phyloP scores from a whole-genome alignment of 2,888 invertebrate species.

The Bugulina stolonifera region DNA sequence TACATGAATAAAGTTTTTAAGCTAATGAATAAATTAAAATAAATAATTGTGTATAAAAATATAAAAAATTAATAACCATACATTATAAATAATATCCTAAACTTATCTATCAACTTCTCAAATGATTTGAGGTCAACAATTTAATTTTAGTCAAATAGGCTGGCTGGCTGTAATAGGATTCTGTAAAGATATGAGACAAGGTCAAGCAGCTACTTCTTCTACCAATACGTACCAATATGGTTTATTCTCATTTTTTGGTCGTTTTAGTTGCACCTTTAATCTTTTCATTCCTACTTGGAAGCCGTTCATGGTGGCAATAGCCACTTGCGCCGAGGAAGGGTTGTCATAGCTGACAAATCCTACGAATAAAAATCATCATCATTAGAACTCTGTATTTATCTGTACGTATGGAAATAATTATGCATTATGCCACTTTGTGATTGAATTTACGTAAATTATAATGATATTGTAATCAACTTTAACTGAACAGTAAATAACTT shows the following conservation, averaged over 20 bases:
- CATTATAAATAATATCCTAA: neutral
- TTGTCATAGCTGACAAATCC: constrained; percentile 99
- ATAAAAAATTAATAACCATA: neutral
- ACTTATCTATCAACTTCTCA: neutral
- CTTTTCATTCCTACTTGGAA: constrained; percentile 99
- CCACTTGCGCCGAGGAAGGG: constrained; percentile 92
- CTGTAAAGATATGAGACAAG: too few relatives aligned
- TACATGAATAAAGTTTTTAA: too few relatives aligned
- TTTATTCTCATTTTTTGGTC: constrained; percentile 95
- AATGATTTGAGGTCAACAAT: neutral
- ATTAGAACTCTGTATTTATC: too few relatives aligned
- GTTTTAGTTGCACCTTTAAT: constrained; percentile 97
- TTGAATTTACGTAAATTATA: too few relatives aligned
- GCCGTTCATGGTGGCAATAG: constrained; percentile 99
- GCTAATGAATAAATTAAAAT: too few relatives aligned
- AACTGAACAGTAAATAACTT: too few relatives aligned
- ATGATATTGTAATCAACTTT: too few relatives aligned
- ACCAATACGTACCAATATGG: constrained; percentile 70
- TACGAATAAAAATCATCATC: constrained; percentile 55
- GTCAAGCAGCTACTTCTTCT: too few relatives aligned
- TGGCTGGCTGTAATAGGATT: too few relatives aligned
- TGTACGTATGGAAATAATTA: too few relatives aligned
- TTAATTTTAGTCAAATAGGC: too few relatives aligned
- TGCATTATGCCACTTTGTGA: too few relatives aligned
- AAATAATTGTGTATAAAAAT: neutral